These are phyloP conservation scores for Muscicapa comitata DNA, from an alignment of 2,797 vertebrate genomes.

Conservation along the genomic window DNA sequence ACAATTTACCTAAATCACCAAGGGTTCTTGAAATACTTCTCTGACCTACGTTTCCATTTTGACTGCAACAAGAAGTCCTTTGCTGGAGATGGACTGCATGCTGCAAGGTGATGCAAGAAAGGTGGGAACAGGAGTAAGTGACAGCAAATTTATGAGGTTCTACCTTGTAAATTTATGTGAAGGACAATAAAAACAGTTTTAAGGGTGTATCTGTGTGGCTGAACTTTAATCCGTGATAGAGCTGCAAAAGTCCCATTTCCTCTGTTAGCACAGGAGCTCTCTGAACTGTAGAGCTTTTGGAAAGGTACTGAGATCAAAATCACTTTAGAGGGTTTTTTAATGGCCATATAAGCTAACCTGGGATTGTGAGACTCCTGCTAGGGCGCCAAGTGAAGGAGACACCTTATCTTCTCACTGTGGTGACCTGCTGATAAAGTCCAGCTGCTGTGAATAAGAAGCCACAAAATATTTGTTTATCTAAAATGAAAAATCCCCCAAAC, in stretches of 20 bases:
- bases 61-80: neutral
- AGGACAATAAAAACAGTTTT: neutral
- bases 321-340: neutral
- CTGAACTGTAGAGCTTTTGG: neutral
- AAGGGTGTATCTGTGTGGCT: neutral
- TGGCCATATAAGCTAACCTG: neutral
- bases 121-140: constrained; percentile 1
- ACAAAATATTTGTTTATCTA: neutral
- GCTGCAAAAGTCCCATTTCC: neutral
- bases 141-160: constrained; percentile 22
- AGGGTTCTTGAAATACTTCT: neutral
- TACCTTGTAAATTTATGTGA: neutral
- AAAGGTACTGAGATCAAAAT: neutral
- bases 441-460: neutral
- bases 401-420: neutral
- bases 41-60: neutral
- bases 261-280: neutral
- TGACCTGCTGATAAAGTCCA: constrained; percentile 32
- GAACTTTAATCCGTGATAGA: neutral
- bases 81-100: neutral
- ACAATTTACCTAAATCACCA: neutral
- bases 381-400: neutral
- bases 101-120: neutral
- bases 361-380: neutral
- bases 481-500: neutral